Evolutionary conservation across 2,797 vertebrate genomes (phyloP), one percentile per base, ranked within the genome.

Genomic region (Sphaeramia orbicularis): DNA sequence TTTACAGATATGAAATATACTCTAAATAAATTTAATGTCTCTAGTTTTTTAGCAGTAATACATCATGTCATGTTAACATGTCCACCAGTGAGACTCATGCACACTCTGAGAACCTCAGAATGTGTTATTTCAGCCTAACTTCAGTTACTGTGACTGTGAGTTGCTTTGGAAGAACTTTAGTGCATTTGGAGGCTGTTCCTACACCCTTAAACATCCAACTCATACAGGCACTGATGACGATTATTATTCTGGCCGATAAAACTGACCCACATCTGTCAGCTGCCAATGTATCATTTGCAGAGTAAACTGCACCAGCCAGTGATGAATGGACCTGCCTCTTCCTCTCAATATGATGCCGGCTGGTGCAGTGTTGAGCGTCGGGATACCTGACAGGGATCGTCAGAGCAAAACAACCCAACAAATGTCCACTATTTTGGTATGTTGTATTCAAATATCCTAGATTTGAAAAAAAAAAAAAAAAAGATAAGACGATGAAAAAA

Each of bases 311-410:
- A 59, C 7, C 63, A 67, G 81, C 57, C 62, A 62, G 81, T 88
- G 91, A 91, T 90, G 78, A 87, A 91, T 89, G 83, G 74, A 88
- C 63, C 85, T 84, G 86, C 78, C 80, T 59, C 24, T 24, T 71
- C 65, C 48, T 65, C 61, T 88, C 76, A 81, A 54, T 55, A 32
- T 70, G 80, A 89, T 30, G 62, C 49, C 52, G 68, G 63, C 81
- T 58, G 65, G 64, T 79, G 80, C 10, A 40, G 55, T 62, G 71
- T 84, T 73, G 76, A 24, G 27, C 21, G 19, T 73, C 8, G 62
- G 77, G 78, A 72, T 1, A 21, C 63, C 62, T 78, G 77, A 74
- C 80, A 66, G 54, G 18, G 86, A 48, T 21, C 10, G 21, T 67
- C 65, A 41, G 48, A 76, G 77, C 47, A 58, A 66, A 74, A 67